Conservation (phyloP, 2,797 vertebrate species). For the Liparis tanakae region DNA sequence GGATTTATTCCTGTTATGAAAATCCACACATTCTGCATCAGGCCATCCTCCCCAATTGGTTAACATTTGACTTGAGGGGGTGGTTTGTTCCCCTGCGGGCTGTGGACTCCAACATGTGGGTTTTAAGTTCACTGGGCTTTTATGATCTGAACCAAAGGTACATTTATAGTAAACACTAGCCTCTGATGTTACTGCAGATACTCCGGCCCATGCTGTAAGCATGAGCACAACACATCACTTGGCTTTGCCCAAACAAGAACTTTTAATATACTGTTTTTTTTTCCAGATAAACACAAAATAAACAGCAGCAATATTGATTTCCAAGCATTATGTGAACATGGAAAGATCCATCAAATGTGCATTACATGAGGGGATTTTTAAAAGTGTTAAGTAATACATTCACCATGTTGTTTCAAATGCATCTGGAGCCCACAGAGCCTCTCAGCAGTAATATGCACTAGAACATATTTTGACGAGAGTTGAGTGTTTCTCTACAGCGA, state of each 20-base stretch:
- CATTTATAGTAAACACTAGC: conserved; percentile 69
- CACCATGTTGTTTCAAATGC: too few relatives aligned
- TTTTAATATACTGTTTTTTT: conserved; percentile 51
- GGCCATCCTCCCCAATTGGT: neutral
- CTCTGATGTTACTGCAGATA: conserved; percentile 39
- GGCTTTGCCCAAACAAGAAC: conserved; percentile 43
- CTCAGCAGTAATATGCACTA: conserved; percentile 30
- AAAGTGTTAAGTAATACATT: conserved; percentile 21
- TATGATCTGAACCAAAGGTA: conserved; percentile 24
- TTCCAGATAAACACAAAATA: conserved; percentile 28
- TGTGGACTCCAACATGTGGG: conserved; percentile 23
- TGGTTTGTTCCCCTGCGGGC: conserved; percentile 27
- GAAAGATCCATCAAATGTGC: conserved; percentile 26
- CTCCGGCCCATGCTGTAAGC: neutral
- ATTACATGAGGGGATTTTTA: neutral
- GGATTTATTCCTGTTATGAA: conserved; percentile 40
- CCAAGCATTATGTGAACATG: conserved; percentile 24
- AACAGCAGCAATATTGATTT: conserved; percentile 21
- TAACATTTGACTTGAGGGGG: conserved; percentile 19
- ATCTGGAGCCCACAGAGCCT: neutral
- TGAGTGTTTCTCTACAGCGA: conserved; percentile 5
- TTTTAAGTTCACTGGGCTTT: conserved; percentile 12
- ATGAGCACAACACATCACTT: conserved; percentile 24
- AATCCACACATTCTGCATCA: conserved; percentile 34
- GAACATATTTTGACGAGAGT: conserved; percentile 52